Conservation (phyloP, 2,797 vertebrate genomes). For the Sebastes itinus region DNA sequence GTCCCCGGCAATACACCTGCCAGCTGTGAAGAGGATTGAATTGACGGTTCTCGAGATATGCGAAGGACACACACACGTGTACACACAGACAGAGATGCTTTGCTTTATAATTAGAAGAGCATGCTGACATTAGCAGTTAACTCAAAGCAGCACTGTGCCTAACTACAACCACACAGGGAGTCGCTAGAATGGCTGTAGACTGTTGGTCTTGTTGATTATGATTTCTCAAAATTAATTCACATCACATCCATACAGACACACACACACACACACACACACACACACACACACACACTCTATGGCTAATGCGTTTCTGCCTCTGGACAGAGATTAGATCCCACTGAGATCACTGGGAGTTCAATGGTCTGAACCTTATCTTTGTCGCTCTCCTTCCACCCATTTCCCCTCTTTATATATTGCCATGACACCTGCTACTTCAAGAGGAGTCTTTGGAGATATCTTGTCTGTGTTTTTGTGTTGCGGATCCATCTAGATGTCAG, state of each 20-base stretch:
- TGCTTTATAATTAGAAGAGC: neutral
- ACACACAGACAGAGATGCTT: neutral
- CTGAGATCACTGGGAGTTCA: constrained; percentile 53
- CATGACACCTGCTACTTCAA: constrained; percentile 31
- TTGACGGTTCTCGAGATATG: neutral
- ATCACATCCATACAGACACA: neutral
- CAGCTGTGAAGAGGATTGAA: neutral
- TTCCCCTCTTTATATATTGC: constrained; percentile 37
- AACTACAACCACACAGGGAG: neutral
- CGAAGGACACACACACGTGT: neutral
- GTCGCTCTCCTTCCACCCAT: constrained; percentile 15
- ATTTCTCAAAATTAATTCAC: neutral
- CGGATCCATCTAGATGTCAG: constrained; percentile 2
- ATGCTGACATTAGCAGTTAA: neutral
- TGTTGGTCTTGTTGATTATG: neutral
- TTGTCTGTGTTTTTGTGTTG: constrained; percentile 5
- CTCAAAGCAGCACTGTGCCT: neutral
- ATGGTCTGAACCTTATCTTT: constrained; percentile 57
- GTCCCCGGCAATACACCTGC: too few relatives aligned
- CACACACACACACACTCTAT: neutral
- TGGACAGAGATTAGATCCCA: constrained; percentile 65
- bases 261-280: neutral
- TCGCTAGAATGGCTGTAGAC: neutral
- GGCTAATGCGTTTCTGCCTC: constrained; percentile 50
- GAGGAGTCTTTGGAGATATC: constrained; percentile 36